Percentiles rank a stretch among this genome's conserved stretches.
These are phyloP conservation scores for Huso huso DNA, from an alignment of 2,797 vertebrate species.

Conservation along the genomic window DNA sequence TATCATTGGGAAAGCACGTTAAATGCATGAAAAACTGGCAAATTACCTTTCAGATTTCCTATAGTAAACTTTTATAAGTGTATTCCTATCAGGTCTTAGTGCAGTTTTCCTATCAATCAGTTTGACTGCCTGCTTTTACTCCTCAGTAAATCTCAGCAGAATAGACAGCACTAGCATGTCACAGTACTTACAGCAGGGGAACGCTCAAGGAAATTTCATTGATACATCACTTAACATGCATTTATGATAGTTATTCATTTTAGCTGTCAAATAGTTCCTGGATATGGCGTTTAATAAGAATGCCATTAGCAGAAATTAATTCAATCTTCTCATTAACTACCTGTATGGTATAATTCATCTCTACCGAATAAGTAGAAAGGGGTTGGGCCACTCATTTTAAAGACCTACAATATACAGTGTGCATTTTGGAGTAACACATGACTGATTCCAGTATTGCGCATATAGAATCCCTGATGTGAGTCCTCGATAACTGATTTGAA, in stretches of 20 bases:
- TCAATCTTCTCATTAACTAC: slow-evolving; percentile 52
- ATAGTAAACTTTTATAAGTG: no score
- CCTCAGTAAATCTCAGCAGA: slow-evolving; percentile 47
- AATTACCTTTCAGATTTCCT: no score
- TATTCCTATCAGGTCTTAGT: no score
- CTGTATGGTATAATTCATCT: slow-evolving; percentile 46
- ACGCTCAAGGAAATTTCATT: slow-evolving; percentile 37
- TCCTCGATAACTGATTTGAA: no score
- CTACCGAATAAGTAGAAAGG: slow-evolving; percentile 21
- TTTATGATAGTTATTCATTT: slow-evolving; percentile 63
- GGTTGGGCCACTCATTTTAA: no score
- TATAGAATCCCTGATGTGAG: no score
- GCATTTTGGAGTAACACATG: no score
- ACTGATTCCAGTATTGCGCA: no score
- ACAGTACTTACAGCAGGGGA: slow-evolving; percentile 32
- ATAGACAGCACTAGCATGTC: slow-evolving; percentile 18
- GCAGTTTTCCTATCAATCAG: slow-evolving; percentile 44
- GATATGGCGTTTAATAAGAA: slow-evolving; percentile 38
- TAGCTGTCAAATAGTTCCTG: slow-evolving; percentile 36
- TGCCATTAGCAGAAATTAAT: slow-evolving; percentile 44
- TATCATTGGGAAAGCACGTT: no score
- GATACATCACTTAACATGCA: slow-evolving; percentile 28
- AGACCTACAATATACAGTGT: no score
- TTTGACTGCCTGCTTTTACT: slow-evolving; percentile 50
- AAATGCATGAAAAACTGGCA: no score